phyloP scores from a whole-genome alignment of 2,888 invertebrate genomes.

The Drosophila subsilvestris region DNA sequence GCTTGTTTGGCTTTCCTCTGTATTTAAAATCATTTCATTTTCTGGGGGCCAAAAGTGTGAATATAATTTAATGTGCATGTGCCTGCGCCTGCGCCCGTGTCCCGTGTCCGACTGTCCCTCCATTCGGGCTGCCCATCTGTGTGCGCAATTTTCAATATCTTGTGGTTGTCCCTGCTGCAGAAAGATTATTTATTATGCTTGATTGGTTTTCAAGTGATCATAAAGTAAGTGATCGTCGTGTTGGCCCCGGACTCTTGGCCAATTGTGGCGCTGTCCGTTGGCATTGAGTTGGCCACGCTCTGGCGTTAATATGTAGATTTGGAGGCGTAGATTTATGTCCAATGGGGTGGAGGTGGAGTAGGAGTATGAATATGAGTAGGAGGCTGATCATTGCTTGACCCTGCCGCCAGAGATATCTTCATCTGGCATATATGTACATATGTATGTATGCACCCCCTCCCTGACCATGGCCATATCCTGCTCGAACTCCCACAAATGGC shows the following conservation, averaged over 20 bases:
- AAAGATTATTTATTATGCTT: conserved; percentile 84
- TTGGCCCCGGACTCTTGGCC: conserved; percentile 57
- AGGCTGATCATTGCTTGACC: background rate
- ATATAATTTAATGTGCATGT: conserved; percentile 84
- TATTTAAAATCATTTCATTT: conserved; percentile 78
- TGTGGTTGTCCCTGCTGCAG: conserved; percentile 54
- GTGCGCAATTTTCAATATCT: conserved; percentile 82
- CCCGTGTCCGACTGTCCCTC: conserved; percentile 11
- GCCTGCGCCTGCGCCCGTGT: conserved; percentile 40
- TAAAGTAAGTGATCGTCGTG: conserved; percentile 82
- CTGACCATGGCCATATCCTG: conserved; percentile 60
- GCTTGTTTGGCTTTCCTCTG: conserved; percentile 62
- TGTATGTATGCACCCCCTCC: conserved; percentile 36
- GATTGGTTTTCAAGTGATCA: conserved; percentile 84
- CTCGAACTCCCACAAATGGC: conserved; percentile 64
- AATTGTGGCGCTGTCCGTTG: conserved; percentile 72
- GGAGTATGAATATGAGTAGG: conserved; percentile 49
- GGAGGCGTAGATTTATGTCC: conserved; percentile 74
- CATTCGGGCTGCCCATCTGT: conserved; percentile 23
- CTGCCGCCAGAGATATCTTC: conserved; percentile 51
- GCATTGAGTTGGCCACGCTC: conserved; percentile 52
- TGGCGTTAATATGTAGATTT: conserved; percentile 78
- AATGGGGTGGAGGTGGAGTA: conserved; percentile 3
- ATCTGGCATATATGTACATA: conserved; percentile 47
- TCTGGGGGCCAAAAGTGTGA: conserved; percentile 84